These are phyloP conservation scores for Dasypolia templi DNA, from an alignment of 2,888 invertebrate genomes.

Conservation along the genomic window DNA sequence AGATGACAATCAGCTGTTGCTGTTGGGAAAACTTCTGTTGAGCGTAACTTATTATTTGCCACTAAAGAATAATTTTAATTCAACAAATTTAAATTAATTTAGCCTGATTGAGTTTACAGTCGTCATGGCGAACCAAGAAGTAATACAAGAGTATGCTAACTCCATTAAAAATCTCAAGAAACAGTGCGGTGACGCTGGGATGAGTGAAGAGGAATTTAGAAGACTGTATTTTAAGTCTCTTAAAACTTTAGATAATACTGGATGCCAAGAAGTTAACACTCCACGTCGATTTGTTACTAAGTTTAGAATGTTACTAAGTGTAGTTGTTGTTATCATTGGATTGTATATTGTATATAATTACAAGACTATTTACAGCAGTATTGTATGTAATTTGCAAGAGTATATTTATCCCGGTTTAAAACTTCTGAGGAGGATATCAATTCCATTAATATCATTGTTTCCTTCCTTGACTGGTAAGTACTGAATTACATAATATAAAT, in stretches of 20 bases:
- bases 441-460: constrained; percentile 94
- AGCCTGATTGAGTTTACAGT: constrained; percentile 8
- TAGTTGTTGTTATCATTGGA: constrained; percentile 63
- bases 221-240: constrained; percentile 88
- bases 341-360: constrained; percentile 87
- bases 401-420: constrained; percentile 95
- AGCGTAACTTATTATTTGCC: not conserved
- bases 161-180: constrained; percentile 90
- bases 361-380: constrained; percentile 92
- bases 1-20: constrained; percentile 34
- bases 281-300: constrained; percentile 37
- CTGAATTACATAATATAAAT: not conserved
- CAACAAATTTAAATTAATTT: not conserved
- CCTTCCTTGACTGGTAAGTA: constrained; percentile 92
- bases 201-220: constrained; percentile 92
- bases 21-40: constrained; percentile 15
- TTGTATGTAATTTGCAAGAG: constrained; percentile 94
- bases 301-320: constrained; percentile 62
- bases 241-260: constrained; percentile 77
- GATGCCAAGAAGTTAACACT: constrained; percentile 20
- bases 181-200: constrained; percentile 90
- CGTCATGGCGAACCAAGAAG: constrained; percentile 71
- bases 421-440: constrained; percentile 92
- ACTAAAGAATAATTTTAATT: not conserved
- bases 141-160: constrained; percentile 84